Base-by-base conservation (phyloP, 2,797 vertebrate species). In the Galago senegalensis region DNA sequence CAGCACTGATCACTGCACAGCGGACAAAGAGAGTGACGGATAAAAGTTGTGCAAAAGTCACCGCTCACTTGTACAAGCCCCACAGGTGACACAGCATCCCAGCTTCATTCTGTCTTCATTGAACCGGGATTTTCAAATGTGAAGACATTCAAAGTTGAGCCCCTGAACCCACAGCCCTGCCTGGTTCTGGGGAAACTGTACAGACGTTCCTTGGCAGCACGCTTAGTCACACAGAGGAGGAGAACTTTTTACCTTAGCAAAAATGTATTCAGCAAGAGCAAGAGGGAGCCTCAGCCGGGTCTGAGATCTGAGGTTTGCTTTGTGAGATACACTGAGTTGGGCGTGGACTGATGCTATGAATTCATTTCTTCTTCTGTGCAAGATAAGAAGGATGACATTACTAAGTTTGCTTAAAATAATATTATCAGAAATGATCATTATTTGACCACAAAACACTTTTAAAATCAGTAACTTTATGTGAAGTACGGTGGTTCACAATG, bases 131-230 rank as follows among this genome's bases (percentile, higher is more conserved):
- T 37, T 17, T 12, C 17, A 60, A 13, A 31, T 0, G 2, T 3
- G 8, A 34, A 56, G n/a, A 58, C 18, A 9, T 21, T 53, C 90
- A 25, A 12, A 13, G 12, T 6, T 6, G 7, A 46, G 37, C n/a
- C 29, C 40, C 0, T 0, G 0, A 11, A 40, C 11, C 31, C 12
- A 63, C 0, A 34, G 58, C 20, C 10, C 2, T 16, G 0, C 43
- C 17, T 34, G 43, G 5, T n/a, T 76, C 70, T 17, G 40, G 21
- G 29, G 37, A 58, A 85, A 34, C 16, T 7, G 16, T 0, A 12
- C 11, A 12, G 37, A 14, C 13, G 76, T 43, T 34, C 27, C 9
- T 40, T 2, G n/a, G 70, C 14, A 27, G 18, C 13, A 14, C 7
- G 1, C 5, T 27, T 27, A 37, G 8, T 8, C 49, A 27, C 21